Evolutionary conservation across 2,797 vertebrate species (phyloP), one percentile per base, ranked within the genome.

Genomic region (Calcarius lapponicus): DNA sequence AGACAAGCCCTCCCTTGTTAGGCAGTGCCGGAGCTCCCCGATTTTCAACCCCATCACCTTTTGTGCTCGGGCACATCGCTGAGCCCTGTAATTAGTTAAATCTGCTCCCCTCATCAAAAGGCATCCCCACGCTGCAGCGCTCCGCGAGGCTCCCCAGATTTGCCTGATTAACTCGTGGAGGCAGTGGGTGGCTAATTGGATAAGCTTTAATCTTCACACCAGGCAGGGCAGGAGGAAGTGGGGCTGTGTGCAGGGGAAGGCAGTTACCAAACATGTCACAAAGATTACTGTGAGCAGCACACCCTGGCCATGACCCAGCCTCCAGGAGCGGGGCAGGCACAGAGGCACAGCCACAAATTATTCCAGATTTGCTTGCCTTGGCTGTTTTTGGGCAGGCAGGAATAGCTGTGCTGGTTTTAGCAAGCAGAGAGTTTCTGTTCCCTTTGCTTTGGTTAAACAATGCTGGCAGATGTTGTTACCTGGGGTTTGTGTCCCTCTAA

Each of bases 181-280:
- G 95, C 97, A 28, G 98, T 97, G 98, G 98, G 98, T 98, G 98
- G 98, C 98, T 99, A 99, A 99, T 99, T 99, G 99, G 99, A 99
- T 98, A 94, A 98, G 97, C 98, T 98, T 98, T 98, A 98, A 98
- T 99, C 98, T 99, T 99, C 98, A 98, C 98, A 98, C 98, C 96
- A 97, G 94, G 86, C 86, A 91, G 96, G 78, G 95, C 93, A 75
- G 92, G 73, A 98, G 98, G 98, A 99, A 98, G 98, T 97, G 94
- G 24, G 96, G 96, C 95, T 92, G 90, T 88, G 94, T 90, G 97
- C 95, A 92, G 95, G 94, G 97, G 96, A 91, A 97, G 97, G 96
- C 42, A 97, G 97, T 98, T 98, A 97, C 98, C 98, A 98, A 98
- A 98, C 98, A 97, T 98, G 98, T 98, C 98, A 98, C 96, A 97